Evolutionary conservation across 2,888 invertebrate species (phyloP).

Genomic region (Anagyrus pseudococci): DNA sequence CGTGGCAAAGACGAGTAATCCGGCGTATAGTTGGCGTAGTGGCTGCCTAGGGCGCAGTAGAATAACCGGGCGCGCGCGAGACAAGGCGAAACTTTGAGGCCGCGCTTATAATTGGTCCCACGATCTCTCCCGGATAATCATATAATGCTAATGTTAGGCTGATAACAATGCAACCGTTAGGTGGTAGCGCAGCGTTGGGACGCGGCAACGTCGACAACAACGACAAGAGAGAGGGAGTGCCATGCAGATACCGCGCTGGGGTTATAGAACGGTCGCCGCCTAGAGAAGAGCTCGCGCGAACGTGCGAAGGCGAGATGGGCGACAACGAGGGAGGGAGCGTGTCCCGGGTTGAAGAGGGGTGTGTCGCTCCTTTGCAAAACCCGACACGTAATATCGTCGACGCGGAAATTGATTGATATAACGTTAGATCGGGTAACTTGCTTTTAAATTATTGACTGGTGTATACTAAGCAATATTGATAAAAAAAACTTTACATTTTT

Average conservation of each 20-base stretch:
- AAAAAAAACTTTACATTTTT: too few relatives aligned
- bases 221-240: too few relatives aligned
- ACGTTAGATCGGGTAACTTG: not conserved
- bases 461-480: too few relatives aligned
- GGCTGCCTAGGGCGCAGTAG: not conserved
- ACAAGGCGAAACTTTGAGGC: not conserved
- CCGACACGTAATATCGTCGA: conserved; percentile 45
- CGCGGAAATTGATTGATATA: conserved; percentile 28
- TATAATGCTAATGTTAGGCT: not conserved
- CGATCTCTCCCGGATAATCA: conserved; percentile 26
- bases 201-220: too few relatives aligned
- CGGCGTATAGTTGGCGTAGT: not conserved
- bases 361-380: conserved; percentile 37
- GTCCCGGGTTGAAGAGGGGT: not conserved
- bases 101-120: conserved; percentile 14
- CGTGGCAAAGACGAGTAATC: not conserved
- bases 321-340: not conserved
- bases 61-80: not conserved
- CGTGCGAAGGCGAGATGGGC: not conserved
- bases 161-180: conserved; percentile 10
- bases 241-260: too few relatives aligned
- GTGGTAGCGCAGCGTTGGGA: not conserved
- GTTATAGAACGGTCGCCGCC: too few relatives aligned
- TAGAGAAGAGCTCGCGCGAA: not conserved
- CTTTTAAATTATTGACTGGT: too few relatives aligned